Evolutionary conservation across 2,888 invertebrate species (phyloP).

Genomic region (Thumatha senex): DNA sequence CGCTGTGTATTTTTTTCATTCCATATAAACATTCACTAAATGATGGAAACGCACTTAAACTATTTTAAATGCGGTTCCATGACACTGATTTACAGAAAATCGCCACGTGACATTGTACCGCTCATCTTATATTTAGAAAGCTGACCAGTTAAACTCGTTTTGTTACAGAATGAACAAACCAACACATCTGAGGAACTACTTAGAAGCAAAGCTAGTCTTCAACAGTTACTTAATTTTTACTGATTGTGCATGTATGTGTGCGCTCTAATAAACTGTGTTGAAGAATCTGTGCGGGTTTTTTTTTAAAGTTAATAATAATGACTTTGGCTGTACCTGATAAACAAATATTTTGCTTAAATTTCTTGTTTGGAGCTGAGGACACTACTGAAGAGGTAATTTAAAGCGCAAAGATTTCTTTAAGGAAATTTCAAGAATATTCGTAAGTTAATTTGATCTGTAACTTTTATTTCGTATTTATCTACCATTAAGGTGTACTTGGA

Average conservation of each 20-base stretch:
- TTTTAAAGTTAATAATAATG: neutral
- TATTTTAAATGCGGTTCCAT: too few species aligned
- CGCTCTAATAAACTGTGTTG: constrained; percentile 1
- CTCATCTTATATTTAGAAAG: neutral
- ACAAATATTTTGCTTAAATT: neutral
- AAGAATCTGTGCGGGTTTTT: constrained; percentile 3
- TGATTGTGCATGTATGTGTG: constrained; percentile 2
- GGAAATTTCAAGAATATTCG: too few species aligned
- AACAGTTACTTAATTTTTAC: constrained; percentile 11
- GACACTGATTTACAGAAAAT: too few species aligned
- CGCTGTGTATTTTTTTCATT: too few species aligned
- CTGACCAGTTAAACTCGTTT: constrained; percentile 10
- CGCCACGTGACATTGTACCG: too few species aligned
- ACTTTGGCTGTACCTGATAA: constrained; percentile 3
- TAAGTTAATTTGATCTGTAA: too few species aligned
- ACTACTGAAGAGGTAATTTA: neutral
- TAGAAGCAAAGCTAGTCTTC: constrained; percentile 3
- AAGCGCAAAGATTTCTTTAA: neutral
- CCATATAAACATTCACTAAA: too few species aligned
- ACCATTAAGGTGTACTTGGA: too few species aligned
- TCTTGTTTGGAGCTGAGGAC: neutral
- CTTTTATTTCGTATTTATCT: too few species aligned
- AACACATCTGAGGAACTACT: constrained; percentile 6
- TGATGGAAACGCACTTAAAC: too few species aligned
- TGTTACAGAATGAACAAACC: constrained; percentile 7